These are phyloP conservation scores for Ips typographus DNA, from an alignment of 1,140 invertebrate species.

Conservation along the genomic window DNA sequence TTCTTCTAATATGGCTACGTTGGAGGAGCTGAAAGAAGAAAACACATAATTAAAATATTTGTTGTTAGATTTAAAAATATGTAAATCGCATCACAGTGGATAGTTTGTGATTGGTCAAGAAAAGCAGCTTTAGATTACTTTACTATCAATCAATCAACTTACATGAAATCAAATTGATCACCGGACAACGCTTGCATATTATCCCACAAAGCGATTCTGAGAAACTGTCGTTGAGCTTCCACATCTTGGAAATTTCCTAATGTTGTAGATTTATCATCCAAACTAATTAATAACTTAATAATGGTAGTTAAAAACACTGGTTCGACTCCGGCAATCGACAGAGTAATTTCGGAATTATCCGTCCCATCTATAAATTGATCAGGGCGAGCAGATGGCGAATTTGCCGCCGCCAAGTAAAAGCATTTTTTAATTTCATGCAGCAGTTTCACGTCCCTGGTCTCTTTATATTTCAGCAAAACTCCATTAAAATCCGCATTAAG, in stretches of 20 bases:
- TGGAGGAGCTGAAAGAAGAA: no score
- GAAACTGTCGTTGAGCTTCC: slow-evolving; percentile 36
- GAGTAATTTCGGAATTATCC: slow-evolving; percentile 12
- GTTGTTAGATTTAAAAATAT: no score
- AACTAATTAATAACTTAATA: slow-evolving; percentile 31
- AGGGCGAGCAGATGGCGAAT: slow-evolving; percentile 28
- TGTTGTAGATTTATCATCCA: slow-evolving; percentile 19
- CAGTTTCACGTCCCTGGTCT: slow-evolving; percentile 32
- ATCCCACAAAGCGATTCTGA: slow-evolving; percentile 45
- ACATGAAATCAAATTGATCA: slow-evolving; percentile 43
- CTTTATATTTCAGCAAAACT: slow-evolving; percentile 22
- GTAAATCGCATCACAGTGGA: no score
- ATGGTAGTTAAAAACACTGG: slow-evolving; percentile 11
- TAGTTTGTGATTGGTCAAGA: no score
- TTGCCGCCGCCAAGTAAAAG: slow-evolving; percentile 31
- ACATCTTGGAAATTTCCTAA: slow-evolving; percentile 43
- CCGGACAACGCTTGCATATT: slow-evolving; percentile 44
- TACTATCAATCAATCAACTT: slow-evolving; percentile 17
- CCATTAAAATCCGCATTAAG: slow-evolving; percentile 33
- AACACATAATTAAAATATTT: no score
- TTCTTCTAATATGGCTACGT: background rate
- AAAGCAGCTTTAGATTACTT: no score
- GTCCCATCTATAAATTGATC: slow-evolving; percentile 27
- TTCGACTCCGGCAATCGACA: slow-evolving; percentile 14
- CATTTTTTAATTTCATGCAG: slow-evolving; percentile 33